phyloP scores from a whole-genome alignment of 2,113 vertebrate genomes.

The Carollia perspicillata region DNA sequence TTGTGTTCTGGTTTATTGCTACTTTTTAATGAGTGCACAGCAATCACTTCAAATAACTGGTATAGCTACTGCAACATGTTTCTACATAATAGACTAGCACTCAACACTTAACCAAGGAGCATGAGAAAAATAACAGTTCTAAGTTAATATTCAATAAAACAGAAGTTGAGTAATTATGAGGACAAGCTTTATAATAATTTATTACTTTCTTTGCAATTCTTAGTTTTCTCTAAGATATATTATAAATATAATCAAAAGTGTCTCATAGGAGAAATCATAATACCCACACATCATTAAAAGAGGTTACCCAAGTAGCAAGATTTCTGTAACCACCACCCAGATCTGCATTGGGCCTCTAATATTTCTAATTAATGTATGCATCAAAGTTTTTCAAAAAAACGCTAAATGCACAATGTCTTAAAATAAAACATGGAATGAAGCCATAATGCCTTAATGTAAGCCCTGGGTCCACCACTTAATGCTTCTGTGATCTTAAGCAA shows the following conservation, averaged over 20 bases:
- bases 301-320: not conserved
- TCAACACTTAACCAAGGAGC: not conserved
- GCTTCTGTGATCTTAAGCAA: not conserved
- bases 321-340: not conserved
- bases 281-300: not conserved
- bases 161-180: not conserved
- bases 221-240: not conserved
- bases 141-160: not conserved
- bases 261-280: not conserved
- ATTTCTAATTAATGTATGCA: not conserved
- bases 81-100: not conserved
- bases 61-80: not conserved
- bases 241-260: not conserved
- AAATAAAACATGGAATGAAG: not conserved
- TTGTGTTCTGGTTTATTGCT: not conserved
- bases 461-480: not conserved
- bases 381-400: not conserved
- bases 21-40: not conserved
- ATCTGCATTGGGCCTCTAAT: not conserved
- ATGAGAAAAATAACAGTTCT: not conserved
- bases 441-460: not conserved
- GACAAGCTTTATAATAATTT: not conserved
- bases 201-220: not conserved
- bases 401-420: not conserved
- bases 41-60: not conserved